phyloP scores from a whole-genome alignment of 2,797 vertebrate species.

The Columba guinea region DNA sequence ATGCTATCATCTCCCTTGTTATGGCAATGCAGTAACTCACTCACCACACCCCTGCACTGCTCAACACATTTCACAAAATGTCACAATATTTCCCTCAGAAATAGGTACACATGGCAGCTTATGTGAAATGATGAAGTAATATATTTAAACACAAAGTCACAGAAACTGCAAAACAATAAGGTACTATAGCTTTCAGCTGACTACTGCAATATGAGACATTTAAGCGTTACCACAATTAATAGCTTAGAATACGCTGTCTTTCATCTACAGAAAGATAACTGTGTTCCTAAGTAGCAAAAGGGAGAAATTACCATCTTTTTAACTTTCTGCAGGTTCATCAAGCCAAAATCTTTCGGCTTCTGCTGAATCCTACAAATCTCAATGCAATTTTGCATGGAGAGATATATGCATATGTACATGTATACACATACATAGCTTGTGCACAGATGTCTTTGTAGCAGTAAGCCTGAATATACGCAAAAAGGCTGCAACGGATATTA shows the following conservation, averaged over 20 bases:
- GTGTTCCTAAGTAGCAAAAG: neutral
- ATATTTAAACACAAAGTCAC: neutral
- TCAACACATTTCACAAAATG: neutral
- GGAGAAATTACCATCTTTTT: neutral
- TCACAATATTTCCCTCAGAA: neutral
- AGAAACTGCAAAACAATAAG: neutral
- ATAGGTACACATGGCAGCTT: neutral
- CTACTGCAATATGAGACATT: neutral
- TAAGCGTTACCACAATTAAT: neutral
- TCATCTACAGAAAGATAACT: neutral
- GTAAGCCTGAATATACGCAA: neutral
- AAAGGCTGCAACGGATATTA: neutral
- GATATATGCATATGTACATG: neutral
- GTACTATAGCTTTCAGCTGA: neutral
- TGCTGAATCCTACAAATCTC: neutral
- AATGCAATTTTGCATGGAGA: neutral
- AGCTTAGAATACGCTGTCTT: neutral
- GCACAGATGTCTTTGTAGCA: neutral
- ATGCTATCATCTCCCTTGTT: neutral
- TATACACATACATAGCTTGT: neutral
- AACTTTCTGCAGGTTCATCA: neutral
- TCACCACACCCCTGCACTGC: neutral
- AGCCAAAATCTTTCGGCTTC: neutral
- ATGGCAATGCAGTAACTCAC: neutral
- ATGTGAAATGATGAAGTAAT: neutral